A percentile compares a stretch with the other conserved stretches of the same genome.
These are phyloP conservation scores for Halcyon leucocephala DNA, from an alignment of 2,797 vertebrate genomes.

Conservation along the genomic window DNA sequence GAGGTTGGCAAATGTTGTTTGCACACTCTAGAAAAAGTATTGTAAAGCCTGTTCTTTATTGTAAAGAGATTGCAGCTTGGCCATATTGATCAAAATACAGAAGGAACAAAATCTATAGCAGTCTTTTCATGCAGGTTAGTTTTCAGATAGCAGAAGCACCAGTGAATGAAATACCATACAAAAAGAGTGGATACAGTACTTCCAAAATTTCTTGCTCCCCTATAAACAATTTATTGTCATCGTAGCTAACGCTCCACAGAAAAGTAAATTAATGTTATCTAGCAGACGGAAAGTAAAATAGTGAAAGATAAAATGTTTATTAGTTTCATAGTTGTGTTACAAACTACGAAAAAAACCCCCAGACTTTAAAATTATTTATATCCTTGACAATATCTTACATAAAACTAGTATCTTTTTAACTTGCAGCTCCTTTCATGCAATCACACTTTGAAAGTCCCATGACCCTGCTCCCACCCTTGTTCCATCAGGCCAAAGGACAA, in stretches of 20 bases:
- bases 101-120: not conserved
- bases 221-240: not conserved
- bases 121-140: not conserved
- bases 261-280: not conserved
- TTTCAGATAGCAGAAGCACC: not conserved
- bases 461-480: not conserved
- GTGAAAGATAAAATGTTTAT: not conserved
- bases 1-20: not conserved
- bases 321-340: not conserved
- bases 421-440: not conserved
- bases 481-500: not conserved
- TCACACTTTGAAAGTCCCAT: not conserved
- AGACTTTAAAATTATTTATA: not conserved
- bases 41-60: not conserved
- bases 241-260: not conserved
- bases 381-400: not conserved
- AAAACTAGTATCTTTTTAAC: not conserved
- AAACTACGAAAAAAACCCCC: rapidly evolving
- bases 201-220: not conserved
- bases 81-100: not conserved
- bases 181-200: not conserved
- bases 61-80: not conserved
- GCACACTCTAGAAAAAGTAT: not conserved
- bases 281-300: not conserved
- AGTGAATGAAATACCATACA: not conserved